Conservation (phyloP, 2,888 invertebrate genomes). For the Dryomyza anilis region DNA sequence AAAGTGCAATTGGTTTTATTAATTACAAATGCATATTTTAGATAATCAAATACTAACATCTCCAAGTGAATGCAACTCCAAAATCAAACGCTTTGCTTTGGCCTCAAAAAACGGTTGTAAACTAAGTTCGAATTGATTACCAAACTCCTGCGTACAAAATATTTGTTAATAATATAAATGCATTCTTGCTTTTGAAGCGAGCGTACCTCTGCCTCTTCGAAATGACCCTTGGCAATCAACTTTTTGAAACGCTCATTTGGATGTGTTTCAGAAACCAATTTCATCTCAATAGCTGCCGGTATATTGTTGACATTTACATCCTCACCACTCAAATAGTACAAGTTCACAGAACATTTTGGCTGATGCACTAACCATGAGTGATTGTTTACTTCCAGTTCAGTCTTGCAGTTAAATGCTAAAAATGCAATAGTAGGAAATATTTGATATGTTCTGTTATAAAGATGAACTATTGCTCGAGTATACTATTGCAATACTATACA, state of each 20-base stretch:
- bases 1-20: slow-evolving; percentile 2
- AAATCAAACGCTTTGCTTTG: slow-evolving; percentile 51
- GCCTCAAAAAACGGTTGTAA: slow-evolving; percentile 59
- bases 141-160: slow-evolving; percentile 49
- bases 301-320: slow-evolving; percentile 37
- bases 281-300: slow-evolving; percentile 56
- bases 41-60: slow-evolving; percentile 36
- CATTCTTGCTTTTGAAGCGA: background rate
- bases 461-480: too few relatives aligned
- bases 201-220: slow-evolving; percentile 59
- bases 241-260: slow-evolving; percentile 59
- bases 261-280: slow-evolving; percentile 57
- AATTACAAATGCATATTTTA: background rate
- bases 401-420: slow-evolving; percentile 55
- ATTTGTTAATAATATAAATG: background rate
- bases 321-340: slow-evolving; percentile 55
- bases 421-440: too few relatives aligned
- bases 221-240: slow-evolving; percentile 56
- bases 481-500: too few relatives aligned
- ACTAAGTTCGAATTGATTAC: slow-evolving; percentile 55
- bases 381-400: slow-evolving; percentile 50
- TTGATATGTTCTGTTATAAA: too few relatives aligned
- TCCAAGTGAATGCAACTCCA: slow-evolving; percentile 45
- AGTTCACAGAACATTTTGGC: slow-evolving; percentile 56
- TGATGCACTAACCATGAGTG: slow-evolving; percentile 58